Percentiles rank a stretch among this genome's conserved stretches.
These are phyloP conservation scores for Phoxinus phoxinus DNA, from an alignment of 2,113 vertebrate species.

Conservation along the genomic window DNA sequence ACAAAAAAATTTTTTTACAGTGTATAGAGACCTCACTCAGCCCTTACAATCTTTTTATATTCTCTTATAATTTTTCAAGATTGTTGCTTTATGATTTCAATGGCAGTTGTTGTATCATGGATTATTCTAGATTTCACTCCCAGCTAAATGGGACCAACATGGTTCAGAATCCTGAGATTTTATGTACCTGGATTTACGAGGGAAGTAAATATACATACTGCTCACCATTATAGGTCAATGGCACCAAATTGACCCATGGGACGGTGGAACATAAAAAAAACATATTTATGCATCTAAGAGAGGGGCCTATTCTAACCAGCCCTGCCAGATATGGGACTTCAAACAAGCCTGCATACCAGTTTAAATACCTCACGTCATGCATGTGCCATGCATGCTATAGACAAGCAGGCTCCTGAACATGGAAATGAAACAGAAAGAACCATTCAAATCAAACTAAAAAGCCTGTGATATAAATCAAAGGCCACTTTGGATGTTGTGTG, in stretches of 20 bases:
- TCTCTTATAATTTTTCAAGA: not conserved
- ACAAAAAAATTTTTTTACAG: too few relatives aligned
- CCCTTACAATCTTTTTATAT: not conserved
- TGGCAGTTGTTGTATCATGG: not conserved
- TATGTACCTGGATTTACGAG: not conserved
- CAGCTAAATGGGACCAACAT: not conserved
- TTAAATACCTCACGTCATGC: constrained; percentile 3
- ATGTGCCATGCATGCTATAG: not conserved
- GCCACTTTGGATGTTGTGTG: constrained; percentile 42
- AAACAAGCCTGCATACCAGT: not conserved
- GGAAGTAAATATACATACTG: not conserved
- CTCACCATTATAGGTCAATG: not conserved
- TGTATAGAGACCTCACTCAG: not conserved
- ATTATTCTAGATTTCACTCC: not conserved
- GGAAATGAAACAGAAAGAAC: not conserved
- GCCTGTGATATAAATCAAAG: constrained; percentile 11
- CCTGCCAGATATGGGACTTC: not conserved
- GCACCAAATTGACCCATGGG: constrained; percentile 1
- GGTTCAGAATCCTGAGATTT: not conserved
- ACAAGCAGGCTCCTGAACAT: constrained; percentile 4
- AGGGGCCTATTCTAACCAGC: not conserved
- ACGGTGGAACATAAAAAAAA: not conserved
- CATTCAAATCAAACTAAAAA: constrained; percentile 8
- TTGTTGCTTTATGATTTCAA: not conserved
- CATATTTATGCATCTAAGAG: constrained; percentile 13